Base-by-base conservation (phyloP, 2,888 invertebrate species). In the Parapristionchus giblindavisi region DNA sequence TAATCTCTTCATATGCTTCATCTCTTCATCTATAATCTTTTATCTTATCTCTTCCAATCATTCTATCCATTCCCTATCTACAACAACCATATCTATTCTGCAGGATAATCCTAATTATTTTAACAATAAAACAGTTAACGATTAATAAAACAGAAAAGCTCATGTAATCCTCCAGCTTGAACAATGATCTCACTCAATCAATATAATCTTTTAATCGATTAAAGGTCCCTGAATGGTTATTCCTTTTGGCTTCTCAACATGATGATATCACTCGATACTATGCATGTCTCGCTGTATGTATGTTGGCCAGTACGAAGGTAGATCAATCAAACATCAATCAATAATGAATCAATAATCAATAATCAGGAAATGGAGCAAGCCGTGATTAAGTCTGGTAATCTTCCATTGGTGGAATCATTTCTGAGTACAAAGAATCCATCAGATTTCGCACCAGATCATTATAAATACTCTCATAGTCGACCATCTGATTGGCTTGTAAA, bases 211-310 rank as follows among this genome's bases (percentile, higher is more conserved):
- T 48, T 48, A 14, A 21, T 14, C 48, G 32, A 38, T 56, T 78
- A 38, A 74, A 85, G 85, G 80, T 87, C 2, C 89, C 90, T 3
- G 90, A 90, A 75, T 99, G 99, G 99, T 89, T 99, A 77, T 99
- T 98, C 89, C 96, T 98, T 0, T 89, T 99, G 81, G 99, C 98
- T 27, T 97, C 83, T 14, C 85, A 81, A 58, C 36, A 92, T 83
- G 98, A 99, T 88, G 97, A 98, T 88, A 94, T 96, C 85, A 95
- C 96, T 78, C 95, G 96, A 89, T 99, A 99, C 89, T 99, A 98
- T 89, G 98, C 99, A 17, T 99, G 98, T 88, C 91, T 99, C 87
- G 98, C 98, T 40, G 97, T 98, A 81, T 95, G 97, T 5, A 95
- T 82, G 36, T 78, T 87, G n/a, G 84, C 82, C 29, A 84, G 83